phyloP scores from a whole-genome alignment of 1,140 invertebrate genomes.

The Aricia agestis region DNA sequence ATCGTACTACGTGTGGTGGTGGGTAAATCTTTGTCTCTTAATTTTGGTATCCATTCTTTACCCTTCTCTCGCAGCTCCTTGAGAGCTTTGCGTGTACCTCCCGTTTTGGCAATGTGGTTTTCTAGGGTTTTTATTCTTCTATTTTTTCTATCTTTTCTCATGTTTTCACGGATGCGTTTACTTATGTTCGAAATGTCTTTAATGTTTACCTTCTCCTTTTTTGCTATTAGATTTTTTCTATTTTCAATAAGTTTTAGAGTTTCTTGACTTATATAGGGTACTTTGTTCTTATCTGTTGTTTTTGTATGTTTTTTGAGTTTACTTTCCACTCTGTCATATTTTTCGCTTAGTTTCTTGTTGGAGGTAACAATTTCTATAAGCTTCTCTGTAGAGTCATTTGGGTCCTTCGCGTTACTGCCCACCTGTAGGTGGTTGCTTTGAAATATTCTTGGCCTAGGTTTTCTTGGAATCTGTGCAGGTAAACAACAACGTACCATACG shows the following conservation, averaged over 20 bases:
- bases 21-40: conserved; percentile 17
- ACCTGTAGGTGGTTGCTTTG: conserved; percentile 20
- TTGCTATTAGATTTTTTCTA: conserved; percentile 27
- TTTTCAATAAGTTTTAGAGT: conserved; percentile 33
- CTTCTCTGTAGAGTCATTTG: too few species aligned
- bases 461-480: conserved; percentile 25
- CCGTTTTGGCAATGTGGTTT: conserved; percentile 28
- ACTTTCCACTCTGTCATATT: too few species aligned
- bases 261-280: conserved; percentile 26
- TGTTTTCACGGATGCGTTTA: conserved; percentile 30
- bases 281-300: conserved; percentile 22
- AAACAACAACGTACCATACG: conserved; percentile 39
- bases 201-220: conserved; percentile 27
- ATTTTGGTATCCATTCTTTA: conserved; percentile 34
- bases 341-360: too few species aligned
- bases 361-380: too few species aligned
- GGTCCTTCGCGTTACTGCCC: background rate
- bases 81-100: conserved; percentile 30
- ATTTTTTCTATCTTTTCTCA: conserved; percentile 27
- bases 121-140: conserved; percentile 28
- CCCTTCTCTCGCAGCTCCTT: conserved; percentile 30
- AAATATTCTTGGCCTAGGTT: conserved; percentile 29
- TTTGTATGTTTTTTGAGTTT: too few species aligned
- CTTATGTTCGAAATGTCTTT: conserved; percentile 31
- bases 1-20: conserved; percentile 23